phyloP scores from a whole-genome alignment of 2,888 invertebrate genomes.

The Aplocera efformata region DNA sequence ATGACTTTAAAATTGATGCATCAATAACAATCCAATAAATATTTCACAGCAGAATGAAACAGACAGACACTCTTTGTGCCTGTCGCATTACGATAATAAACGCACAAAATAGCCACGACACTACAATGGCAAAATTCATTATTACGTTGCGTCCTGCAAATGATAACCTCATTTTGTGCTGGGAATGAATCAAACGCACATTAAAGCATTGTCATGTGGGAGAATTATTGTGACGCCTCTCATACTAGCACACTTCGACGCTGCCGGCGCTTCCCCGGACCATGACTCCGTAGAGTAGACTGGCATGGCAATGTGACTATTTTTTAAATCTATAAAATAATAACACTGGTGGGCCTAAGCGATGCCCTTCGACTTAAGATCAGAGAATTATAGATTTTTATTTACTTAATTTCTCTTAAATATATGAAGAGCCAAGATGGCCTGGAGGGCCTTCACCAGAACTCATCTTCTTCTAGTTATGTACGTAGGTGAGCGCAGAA shows the following conservation, averaged over 20 bases:
- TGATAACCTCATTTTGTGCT: slow-evolving; percentile 76
- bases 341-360: no score
- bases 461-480: no score
- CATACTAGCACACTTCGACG: slow-evolving; percentile 69
- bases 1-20: not conserved
- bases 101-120: slow-evolving; percentile 38
- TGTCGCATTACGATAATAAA: slow-evolving; percentile 30
- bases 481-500: no score
- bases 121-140: slow-evolving; percentile 70
- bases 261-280: slow-evolving; percentile 43
- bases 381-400: no score
- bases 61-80: slow-evolving; percentile 20
- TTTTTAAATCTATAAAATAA: no score
- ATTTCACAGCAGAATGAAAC: slow-evolving; percentile 3
- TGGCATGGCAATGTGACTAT: no score
- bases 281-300: slow-evolving; percentile 34
- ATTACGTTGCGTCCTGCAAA: slow-evolving; percentile 61
- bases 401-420: no score
- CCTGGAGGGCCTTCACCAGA: no score
- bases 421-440: no score
- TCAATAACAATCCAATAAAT: slow-evolving; percentile 4
- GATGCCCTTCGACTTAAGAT: no score
- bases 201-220: slow-evolving; percentile 77
- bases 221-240: slow-evolving; percentile 79
- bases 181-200: slow-evolving; percentile 77